Conservation (phyloP, 2,113 vertebrate species). For the Actenoides hombroni region DNA sequence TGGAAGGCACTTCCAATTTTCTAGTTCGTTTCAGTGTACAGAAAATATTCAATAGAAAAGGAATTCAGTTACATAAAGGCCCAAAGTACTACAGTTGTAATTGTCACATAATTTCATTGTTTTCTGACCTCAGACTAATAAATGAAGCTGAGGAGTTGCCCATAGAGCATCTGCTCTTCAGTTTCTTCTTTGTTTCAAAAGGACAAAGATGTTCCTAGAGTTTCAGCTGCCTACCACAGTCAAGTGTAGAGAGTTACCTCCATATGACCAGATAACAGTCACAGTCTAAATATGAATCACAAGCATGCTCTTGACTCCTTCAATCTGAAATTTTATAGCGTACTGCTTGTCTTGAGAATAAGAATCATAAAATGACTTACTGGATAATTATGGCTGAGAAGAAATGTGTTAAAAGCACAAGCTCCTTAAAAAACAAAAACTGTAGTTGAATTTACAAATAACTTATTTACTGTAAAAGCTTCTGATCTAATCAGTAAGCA, state of each 20-base stretch:
- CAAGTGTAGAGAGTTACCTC: background rate
- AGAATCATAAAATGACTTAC: constrained; percentile 25
- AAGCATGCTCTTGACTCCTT: background rate
- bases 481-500: constrained; percentile 5
- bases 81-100: background rate
- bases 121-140: background rate
- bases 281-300: background rate
- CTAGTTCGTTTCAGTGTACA: background rate
- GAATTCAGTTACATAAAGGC: background rate
- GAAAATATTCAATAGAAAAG: background rate
- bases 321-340: background rate
- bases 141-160: background rate
- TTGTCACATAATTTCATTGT: background rate
- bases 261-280: background rate
- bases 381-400: constrained; percentile 11
- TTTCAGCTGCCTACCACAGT: background rate
- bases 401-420: constrained; percentile 46
- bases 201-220: background rate
- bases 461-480: constrained; percentile 37
- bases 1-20: background rate
- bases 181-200: background rate
- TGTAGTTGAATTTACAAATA: constrained; percentile 39
- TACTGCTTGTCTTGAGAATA: background rate
- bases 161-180: background rate
- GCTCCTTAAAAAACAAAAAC: constrained; percentile 50